Percentiles rank a stretch among this genome's conserved stretches.
Evolutionary conservation across 35 echinoderm and acorn worm species (phyloP).

Genomic region (Patiria miniata): DNA sequence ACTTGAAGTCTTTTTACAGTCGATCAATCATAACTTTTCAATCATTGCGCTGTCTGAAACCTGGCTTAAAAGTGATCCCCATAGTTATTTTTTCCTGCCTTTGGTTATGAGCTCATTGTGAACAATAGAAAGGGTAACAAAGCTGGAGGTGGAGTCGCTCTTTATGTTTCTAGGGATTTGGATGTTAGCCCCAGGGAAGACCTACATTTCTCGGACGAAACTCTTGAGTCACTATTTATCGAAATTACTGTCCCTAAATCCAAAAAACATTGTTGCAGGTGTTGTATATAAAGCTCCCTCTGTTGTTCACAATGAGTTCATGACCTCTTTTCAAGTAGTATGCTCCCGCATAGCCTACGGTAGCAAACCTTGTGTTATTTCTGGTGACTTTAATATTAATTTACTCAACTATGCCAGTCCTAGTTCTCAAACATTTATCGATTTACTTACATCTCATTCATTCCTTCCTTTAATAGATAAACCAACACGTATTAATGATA

Average conservation of each 20-base stretch:
- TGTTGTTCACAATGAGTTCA: too few species aligned
- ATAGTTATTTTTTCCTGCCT: neutral
- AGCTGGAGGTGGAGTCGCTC: neutral
- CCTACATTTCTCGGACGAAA: neutral
- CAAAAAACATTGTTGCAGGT: neutral
- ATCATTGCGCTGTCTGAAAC: neutral
- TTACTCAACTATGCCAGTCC: neutral
- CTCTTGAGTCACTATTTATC: neutral
- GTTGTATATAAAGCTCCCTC: too few species aligned
- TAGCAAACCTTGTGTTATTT: neutral
- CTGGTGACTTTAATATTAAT: too few species aligned
- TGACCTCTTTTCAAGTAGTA: neutral
- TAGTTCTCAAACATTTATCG: neutral
- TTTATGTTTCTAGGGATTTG: neutral
- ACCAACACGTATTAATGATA: conserved; percentile 1
- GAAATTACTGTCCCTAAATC: neutral
- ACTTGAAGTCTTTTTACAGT: conserved; percentile 1
- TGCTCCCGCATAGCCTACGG: neutral
- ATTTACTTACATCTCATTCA: conserved; percentile 2
- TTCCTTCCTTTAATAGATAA: neutral
- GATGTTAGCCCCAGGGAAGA: neutral
- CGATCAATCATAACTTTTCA: neutral
- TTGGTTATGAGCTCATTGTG: too few species aligned
- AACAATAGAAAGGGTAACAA: conserved; percentile 1
- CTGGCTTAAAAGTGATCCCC: neutral